Conservation (phyloP, 2,113 vertebrate genomes). For the Alexandromys fortis region DNA sequence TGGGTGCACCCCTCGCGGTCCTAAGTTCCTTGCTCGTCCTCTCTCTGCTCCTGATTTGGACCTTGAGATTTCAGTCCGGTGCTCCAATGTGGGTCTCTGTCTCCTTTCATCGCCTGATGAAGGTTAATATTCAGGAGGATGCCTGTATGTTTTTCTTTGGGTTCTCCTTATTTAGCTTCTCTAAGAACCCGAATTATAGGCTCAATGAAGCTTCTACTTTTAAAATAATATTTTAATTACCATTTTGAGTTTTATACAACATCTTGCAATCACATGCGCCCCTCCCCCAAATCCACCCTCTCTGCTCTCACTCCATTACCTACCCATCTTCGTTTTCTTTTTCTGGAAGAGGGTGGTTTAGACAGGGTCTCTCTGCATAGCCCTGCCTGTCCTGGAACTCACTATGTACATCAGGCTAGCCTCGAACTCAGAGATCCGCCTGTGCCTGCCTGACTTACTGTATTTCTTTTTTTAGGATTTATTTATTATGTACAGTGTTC, state of each 20-base stretch:
- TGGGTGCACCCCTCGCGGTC: no score
- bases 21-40: no score
- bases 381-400: neutral
- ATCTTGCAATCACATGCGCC: neutral
- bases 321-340: neutral
- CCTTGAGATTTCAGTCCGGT: no score
- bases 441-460: neutral
- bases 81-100: no score
- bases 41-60: no score
- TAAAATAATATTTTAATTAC: neutral
- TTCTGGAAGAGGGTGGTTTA: neutral
- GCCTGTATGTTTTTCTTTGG: no score
- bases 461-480: neutral
- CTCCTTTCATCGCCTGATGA: no score
- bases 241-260: neutral
- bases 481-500: no score
- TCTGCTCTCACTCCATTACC: neutral
- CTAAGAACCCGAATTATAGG: no score
- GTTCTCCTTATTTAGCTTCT: no score
- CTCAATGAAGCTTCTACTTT: neutral
- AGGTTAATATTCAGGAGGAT: no score
- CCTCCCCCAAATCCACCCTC: neutral
- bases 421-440: neutral
- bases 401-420: neutral
- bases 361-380: neutral